These are phyloP conservation scores for Polia nebulosa DNA, from an alignment of 2,888 invertebrate species.

Conservation along the genomic window DNA sequence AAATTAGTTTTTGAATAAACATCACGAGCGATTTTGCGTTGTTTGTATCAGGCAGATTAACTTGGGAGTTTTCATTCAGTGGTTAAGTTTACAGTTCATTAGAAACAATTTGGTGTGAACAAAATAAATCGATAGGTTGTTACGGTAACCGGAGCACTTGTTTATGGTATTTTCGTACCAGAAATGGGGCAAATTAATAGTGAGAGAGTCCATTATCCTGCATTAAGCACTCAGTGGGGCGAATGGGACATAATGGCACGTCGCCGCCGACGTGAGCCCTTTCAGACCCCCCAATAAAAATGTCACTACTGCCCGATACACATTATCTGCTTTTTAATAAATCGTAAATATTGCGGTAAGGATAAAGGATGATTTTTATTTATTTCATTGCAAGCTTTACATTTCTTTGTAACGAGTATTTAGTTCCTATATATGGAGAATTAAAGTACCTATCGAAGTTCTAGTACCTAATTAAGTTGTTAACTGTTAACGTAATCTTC, in stretches of 20 bases:
- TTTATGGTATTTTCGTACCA: conserved; percentile 79
- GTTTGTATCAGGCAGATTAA: conserved; percentile 37
- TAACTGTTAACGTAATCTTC: not conserved
- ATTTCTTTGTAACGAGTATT: not conserved
- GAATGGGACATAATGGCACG: conserved; percentile 83
- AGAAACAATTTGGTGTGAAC: conserved; percentile 39
- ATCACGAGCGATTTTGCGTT: conserved; percentile 44
- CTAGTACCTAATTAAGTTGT: not conserved
- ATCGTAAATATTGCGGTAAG: conserved; percentile 20
- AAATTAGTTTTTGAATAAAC: conserved; percentile 59
- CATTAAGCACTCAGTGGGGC: conserved; percentile 87
- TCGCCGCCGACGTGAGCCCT: conserved; percentile 76
- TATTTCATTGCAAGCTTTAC: not conserved
- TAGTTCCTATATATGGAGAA: too few species aligned
- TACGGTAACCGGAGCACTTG: conserved; percentile 70
- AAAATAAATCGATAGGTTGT: conserved; percentile 54
- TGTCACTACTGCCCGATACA: conserved; percentile 77
- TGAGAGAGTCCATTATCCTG: conserved; percentile 86
- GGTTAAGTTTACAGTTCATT: conserved; percentile 44
- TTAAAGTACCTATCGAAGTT: too few species aligned
- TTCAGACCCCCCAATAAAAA: conserved; percentile 83
- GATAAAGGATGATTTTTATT: conserved; percentile 15
- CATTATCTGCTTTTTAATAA: conserved; percentile 71
- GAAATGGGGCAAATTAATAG: conserved; percentile 85
- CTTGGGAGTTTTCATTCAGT: conserved; percentile 40